These are phyloP conservation scores for Tamandua tetradactyla DNA, from an alignment of 2,797 vertebrate species.

Conservation along the genomic window DNA sequence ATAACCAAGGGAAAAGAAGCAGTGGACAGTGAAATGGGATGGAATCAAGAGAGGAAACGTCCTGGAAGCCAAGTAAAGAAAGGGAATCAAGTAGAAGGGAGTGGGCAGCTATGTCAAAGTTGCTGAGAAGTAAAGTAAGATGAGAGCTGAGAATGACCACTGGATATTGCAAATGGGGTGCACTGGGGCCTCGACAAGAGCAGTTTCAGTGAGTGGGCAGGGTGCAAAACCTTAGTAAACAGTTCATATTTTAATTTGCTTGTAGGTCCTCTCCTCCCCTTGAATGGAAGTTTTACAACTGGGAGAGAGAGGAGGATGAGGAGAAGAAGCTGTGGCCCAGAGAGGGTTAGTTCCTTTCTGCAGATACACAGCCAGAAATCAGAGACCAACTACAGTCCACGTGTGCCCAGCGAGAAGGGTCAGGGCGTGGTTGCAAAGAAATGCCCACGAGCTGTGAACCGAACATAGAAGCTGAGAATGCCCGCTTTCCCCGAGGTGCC, in stretches of 20 bases:
- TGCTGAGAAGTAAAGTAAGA: neutral
- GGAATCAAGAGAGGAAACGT: no score
- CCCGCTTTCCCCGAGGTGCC: neutral
- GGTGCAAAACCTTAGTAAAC: neutral
- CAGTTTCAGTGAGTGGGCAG: neutral
- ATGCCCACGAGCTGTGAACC: neutral
- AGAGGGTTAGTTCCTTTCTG: neutral
- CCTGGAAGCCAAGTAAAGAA: neutral
- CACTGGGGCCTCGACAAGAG: no score
- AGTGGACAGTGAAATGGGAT: neutral
- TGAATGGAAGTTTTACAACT: neutral
- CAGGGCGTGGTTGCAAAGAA: neutral
- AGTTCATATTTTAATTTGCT: neutral
- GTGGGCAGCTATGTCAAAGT: fast-evolving
- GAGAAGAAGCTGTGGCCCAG: neutral
- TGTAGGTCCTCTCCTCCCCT: neutral
- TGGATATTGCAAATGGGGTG: neutral
- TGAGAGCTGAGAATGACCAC: neutral
- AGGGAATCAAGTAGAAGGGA: neutral
- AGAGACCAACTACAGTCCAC: neutral
- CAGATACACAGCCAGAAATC: neutral
- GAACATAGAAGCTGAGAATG: neutral
- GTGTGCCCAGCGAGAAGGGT: no score
- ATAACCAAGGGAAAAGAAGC: neutral
- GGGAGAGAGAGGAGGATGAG: neutral